These are phyloP conservation scores for Mus caroli DNA, from an alignment of 2,797 vertebrate genomes.

Conservation along the genomic window DNA sequence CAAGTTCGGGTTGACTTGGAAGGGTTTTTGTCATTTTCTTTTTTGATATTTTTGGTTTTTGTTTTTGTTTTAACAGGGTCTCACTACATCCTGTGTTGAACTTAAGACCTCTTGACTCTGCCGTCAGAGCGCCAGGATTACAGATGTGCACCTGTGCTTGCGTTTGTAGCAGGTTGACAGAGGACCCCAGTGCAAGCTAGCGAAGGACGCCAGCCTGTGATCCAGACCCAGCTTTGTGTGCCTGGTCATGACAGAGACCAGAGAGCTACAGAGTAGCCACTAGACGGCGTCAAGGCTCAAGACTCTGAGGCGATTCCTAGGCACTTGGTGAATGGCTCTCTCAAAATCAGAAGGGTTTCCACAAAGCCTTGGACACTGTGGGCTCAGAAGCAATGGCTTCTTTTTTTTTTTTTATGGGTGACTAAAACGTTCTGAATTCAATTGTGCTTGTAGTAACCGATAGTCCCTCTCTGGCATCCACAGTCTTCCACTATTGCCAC, in stretches of 20 bases:
- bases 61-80: background rate
- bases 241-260: no score
- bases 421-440: background rate
- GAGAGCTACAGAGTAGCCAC: background rate
- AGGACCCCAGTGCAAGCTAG: background rate
- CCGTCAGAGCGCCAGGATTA: background rate
- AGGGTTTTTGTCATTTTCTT: background rate
- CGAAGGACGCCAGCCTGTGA: background rate
- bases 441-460: background rate
- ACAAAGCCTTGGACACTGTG: background rate
- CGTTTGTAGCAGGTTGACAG: background rate
- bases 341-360: background rate
- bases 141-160: background rate
- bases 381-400: background rate
- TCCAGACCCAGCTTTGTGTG: no score
- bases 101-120: background rate
- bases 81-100: background rate
- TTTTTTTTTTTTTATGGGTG: background rate
- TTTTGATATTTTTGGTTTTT: background rate
- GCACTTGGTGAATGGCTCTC: background rate
- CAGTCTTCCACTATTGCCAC: background rate
- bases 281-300: background rate
- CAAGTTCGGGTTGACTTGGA: background rate
- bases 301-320: background rate
- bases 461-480: no score